Base-by-base conservation (phyloP, 1,140 invertebrate species). In the Cheumatopsyche charites region DNA sequence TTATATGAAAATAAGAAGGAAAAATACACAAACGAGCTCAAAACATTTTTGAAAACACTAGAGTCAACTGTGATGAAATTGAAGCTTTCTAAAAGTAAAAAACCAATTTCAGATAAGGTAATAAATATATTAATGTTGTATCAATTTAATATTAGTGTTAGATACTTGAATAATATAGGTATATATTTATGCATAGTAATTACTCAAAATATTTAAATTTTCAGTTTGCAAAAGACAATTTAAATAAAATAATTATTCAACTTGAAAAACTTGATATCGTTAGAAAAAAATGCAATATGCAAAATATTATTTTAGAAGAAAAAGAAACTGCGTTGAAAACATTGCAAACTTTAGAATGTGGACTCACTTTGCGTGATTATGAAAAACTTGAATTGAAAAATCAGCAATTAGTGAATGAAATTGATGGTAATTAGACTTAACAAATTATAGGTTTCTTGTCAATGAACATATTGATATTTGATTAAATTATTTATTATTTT, bases 51-150 rank as follows among this genome's bases (percentile, higher is more conserved):
- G 67, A 25, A 74, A 17, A 73, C 80, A 13, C 82, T 83, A 71
- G 77, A 77, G 49, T 78, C 73, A 1, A 82, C 79, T 2, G 82
- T 81, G 0, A 79, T 75, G 7, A 81, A 80, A 3, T 77, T 84
- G 9, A 82, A 82, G 62, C 83, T 81, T 72, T 81, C 82, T 1
- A 81, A 81, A 29, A 84, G 80, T 55, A 83, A 82, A 23, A 82
- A 82, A 75, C 80, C 79, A 3, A 80, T 85, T 42, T 75, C 80
- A 1, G 80, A 84, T 65, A 83, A 82, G 79, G 81, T 82, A 77
- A 69, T 3, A 73, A 6, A 67, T 12, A 45, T 45, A 45, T 45
- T 45, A 45, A n/a, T n/a, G 2, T 45, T 42, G 5, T 42, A 42
- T 42, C 5, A 6, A 5, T 6, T 42, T 42, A 5, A 42, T 6